These are phyloP conservation scores for Germaria angustata DNA, from an alignment of 2,888 invertebrate genomes.

Conservation along the genomic window DNA sequence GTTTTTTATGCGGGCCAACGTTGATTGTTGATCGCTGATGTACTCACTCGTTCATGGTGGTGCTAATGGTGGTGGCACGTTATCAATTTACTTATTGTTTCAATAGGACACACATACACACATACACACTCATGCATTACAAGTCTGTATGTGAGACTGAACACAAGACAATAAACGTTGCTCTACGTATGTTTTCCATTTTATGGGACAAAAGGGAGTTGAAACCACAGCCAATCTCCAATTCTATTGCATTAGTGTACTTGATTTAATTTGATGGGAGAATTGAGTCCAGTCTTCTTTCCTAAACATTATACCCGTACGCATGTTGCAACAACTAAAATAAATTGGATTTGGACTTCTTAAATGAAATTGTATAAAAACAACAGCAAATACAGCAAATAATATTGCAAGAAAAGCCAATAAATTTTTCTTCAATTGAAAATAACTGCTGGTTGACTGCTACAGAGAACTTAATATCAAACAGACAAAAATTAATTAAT, in stretches of 20 bases:
- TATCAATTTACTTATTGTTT: slow-evolving; percentile 66
- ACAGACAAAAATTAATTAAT: slow-evolving; percentile 61
- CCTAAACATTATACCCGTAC: slow-evolving; percentile 58
- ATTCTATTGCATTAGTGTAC: slow-evolving; percentile 76
- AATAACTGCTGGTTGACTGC: slow-evolving; percentile 24
- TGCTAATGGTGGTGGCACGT: slow-evolving; percentile 36
- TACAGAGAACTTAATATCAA: slow-evolving; percentile 41
- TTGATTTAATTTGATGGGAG: slow-evolving; percentile 80
- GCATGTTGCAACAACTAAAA: slow-evolving; percentile 69
- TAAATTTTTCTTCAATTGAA: slow-evolving; percentile 56
- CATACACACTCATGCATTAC: not conserved
- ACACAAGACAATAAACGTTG: slow-evolving; percentile 52
- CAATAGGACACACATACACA: not conserved
- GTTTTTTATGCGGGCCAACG: slow-evolving; percentile 5
- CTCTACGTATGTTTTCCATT: slow-evolving; percentile 52
- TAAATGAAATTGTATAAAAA: slow-evolving; percentile 46
- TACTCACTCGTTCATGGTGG: not conserved
- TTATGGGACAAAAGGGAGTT: slow-evolving; percentile 77
- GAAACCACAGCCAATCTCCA: slow-evolving; percentile 70
- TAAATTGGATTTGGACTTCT: slow-evolving; percentile 68
- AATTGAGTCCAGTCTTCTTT: slow-evolving; percentile 71
- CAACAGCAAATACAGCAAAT: slow-evolving; percentile 8
- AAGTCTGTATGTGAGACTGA: not conserved
- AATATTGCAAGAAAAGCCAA: slow-evolving; percentile 39
- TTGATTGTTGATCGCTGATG: slow-evolving; percentile 13